Base-by-base conservation (phyloP, 2,797 vertebrate species). In the Phylloscopus collybita region DNA sequence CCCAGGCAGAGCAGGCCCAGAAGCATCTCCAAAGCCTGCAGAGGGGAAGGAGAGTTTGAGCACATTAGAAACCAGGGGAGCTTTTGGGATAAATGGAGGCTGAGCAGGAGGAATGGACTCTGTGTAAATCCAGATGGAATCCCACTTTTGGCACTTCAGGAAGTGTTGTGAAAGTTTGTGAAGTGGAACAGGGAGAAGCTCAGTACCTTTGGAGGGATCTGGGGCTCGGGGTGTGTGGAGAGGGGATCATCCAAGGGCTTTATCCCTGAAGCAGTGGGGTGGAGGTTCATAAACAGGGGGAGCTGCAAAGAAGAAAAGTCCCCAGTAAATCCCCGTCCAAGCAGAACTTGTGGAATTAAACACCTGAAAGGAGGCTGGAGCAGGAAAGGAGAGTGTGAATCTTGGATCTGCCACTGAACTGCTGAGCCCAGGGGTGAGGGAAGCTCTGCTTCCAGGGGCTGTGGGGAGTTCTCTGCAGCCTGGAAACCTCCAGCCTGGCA, bases 401-500 rank as follows among this genome's bases (percentile, higher is more conserved):
- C 21, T 18, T 27, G 47, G 17, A 19, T 16, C 10, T 67, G 40
- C 29, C 3, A 4, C 1, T 8, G 47, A 45, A 1, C 45, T 59
- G 34, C 86, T 60, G 86, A 47, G 60, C 38, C 13, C 45, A 30
- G 23, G 23, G 20, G 1, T 22, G 45, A 57, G 53, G 53, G 25
- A 7, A 26, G 45, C 69, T 59, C 38, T 30, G 34, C 53, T 16
- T 5, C 9, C 38, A 14, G 59, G 26, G 54, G 6, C 40, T 1
- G 4, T 29, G 38, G 38, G 38, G 38, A 80, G 32, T 11, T 59
- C 29, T 38, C 45, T 25, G 81, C 29, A 27, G 69, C 40, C 3
- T 5, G 44, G 49, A 17, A 5, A 11, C 10, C 38, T 15, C 4
- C 2, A 1, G n/a, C 9, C 1, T 49, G 86, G 27, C 38, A 3